These are phyloP conservation scores for Agelastica alni DNA, from an alignment of 2,888 invertebrate species.

Conservation along the genomic window DNA sequence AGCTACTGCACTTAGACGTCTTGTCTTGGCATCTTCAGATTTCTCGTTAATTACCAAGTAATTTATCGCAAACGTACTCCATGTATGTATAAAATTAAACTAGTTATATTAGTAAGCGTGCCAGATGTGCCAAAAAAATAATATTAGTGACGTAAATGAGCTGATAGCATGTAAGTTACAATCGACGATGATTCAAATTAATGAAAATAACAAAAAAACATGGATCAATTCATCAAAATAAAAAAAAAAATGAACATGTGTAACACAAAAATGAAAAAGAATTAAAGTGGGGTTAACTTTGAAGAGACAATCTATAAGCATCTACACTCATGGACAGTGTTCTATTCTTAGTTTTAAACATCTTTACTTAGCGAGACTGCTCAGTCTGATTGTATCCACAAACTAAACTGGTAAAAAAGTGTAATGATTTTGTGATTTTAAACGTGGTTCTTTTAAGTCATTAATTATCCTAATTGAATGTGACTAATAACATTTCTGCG, in stretches of 20 bases:
- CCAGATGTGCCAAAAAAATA: constrained; percentile 6
- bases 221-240: not conserved
- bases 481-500: constrained; percentile 2
- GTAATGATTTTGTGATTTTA: constrained; percentile 47
- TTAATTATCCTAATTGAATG: constrained; percentile 24
- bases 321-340: constrained; percentile 54
- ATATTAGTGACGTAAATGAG: not conserved
- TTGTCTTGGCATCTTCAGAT: not conserved
- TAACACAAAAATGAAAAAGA: constrained; percentile 35
- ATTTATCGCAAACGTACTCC: not conserved
- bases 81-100: constrained; percentile 3
- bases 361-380: constrained; percentile 49
- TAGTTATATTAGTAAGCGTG: not conserved
- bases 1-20: no score
- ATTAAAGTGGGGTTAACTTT: constrained; percentile 51
- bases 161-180: not conserved
- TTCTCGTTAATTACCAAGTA: not conserved
- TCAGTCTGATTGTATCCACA: constrained; percentile 42
- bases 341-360: constrained; percentile 55
- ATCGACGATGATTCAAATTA: not conserved
- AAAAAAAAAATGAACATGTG: constrained; percentile 7
- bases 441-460: constrained; percentile 32
- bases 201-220: not conserved
- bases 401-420: constrained; percentile 46
- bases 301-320: constrained; percentile 53